A percentile compares a stretch with the other conserved stretches of the same genome.
Conservation (phyloP, 2,888 invertebrate species). For the Achlya flavicornis region DNA sequence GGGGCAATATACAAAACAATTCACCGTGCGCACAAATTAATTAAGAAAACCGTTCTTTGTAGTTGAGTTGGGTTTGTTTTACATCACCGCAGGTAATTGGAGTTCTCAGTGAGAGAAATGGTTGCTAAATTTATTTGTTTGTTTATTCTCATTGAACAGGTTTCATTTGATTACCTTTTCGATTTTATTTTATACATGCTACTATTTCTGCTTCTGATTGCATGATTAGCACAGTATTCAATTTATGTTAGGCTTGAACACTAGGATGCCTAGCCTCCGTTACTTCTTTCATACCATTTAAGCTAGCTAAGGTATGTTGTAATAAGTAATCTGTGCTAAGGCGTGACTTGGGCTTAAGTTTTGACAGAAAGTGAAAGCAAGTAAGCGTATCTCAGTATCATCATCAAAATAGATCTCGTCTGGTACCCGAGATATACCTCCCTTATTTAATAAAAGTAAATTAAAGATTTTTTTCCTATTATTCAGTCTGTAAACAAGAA, state of each 20-base stretch:
- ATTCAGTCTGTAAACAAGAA: not conserved
- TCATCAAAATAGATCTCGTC: too few species aligned
- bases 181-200: not conserved
- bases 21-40: not conserved
- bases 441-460: not conserved
- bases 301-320: too few species aligned
- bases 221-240: too few species aligned
- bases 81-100: slow-evolving; percentile 4
- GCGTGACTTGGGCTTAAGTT: too few species aligned
- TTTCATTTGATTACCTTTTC: not conserved
- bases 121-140: slow-evolving; percentile 1
- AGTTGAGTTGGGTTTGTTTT: slow-evolving; percentile 1
- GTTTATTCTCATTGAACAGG: not conserved
- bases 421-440: too few species aligned
- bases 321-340: too few species aligned
- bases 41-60: not conserved
- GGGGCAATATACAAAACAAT: slow-evolving; percentile 5
- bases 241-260: too few species aligned
- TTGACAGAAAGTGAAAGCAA: too few species aligned
- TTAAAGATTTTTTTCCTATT: not conserved
- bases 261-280: too few species aligned
- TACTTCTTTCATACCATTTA: too few species aligned
- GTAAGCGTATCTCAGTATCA: too few species aligned
- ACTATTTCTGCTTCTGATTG: not conserved
- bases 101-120: not conserved